Conservation (phyloP, 1,140 invertebrate genomes). For the Akabosia matsudoensis region DNA sequence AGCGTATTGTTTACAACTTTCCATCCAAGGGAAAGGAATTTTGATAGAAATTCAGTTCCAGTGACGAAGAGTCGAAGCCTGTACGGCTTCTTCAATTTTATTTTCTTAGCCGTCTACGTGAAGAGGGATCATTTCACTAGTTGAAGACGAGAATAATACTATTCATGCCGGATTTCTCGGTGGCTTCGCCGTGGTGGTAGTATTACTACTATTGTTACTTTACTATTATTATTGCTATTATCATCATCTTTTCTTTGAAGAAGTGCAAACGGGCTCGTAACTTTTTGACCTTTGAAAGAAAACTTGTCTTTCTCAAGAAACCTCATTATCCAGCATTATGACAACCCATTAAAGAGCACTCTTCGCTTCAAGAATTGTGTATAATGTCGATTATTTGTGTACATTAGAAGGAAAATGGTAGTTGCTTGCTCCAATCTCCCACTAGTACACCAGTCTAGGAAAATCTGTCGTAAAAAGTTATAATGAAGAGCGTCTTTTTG, state of each 20-base stretch:
- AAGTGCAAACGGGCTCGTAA: not conserved
- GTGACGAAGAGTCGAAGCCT: not conserved
- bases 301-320: not conserved
- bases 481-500: conserved; percentile 13
- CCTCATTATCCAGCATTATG: not conserved
- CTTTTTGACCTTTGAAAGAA: conserved; percentile 10
- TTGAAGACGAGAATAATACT: no score
- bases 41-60: no score
- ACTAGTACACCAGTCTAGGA: not conserved
- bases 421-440: no score
- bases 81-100: not conserved
- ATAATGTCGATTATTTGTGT: no score
- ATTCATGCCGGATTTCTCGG: not conserved
- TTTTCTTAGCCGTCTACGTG: no score
- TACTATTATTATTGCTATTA: no score
- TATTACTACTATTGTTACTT: not conserved
- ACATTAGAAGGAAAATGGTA: no score
- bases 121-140: no score
- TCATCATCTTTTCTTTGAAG: no score
- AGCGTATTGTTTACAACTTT: not conserved
- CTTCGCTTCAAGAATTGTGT: not conserved
- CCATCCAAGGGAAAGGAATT: not conserved
- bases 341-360: not conserved
- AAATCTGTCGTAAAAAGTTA: not conserved
- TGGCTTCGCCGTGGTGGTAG: not conserved